These are phyloP conservation scores for Drosophila kepulauana DNA, from an alignment of 1,140 invertebrate genomes.

Conservation along the genomic window DNA sequence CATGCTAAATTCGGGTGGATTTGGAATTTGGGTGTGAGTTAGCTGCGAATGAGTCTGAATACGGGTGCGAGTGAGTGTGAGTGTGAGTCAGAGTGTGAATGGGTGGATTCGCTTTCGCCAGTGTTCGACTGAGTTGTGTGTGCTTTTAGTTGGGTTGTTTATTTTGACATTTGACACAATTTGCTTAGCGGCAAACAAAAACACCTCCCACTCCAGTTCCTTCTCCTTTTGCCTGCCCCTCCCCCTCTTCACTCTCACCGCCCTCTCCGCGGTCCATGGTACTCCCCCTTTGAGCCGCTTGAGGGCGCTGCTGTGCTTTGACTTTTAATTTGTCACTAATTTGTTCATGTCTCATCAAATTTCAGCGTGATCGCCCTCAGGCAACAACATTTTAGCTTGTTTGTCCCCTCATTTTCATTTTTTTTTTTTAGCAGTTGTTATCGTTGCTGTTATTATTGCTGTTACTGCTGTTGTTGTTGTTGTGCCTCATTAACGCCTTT, in stretches of 20 bases:
- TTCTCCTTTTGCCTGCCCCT: not conserved
- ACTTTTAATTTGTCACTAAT: slow-evolving; percentile 80
- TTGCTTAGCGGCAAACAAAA: slow-evolving; percentile 35
- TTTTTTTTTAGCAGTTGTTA: slow-evolving; percentile 11
- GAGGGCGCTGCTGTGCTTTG: slow-evolving; percentile 33
- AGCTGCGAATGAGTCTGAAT: not conserved
- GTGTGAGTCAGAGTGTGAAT: not conserved
- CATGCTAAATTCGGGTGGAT: not conserved
- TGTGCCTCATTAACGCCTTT: slow-evolving; percentile 76
- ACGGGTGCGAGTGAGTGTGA: not conserved
- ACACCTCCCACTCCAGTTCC: slow-evolving; percentile 17
- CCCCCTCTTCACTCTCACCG: not conserved
- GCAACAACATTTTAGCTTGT: not conserved
- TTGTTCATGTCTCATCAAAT: slow-evolving; percentile 78
- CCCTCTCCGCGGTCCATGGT: not conserved
- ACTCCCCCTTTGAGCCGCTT: not conserved
- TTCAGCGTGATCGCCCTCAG: slow-evolving; percentile 40
- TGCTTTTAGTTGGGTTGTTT: slow-evolving; percentile 49
- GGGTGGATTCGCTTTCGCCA: not conserved
- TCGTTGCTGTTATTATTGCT: slow-evolving; percentile 21
- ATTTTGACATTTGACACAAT: slow-evolving; percentile 82
- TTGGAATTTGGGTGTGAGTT: not conserved
- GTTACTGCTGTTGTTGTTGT: slow-evolving; percentile 25
- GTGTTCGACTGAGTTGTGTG: not conserved
- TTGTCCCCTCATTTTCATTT: not conserved